A percentile compares a stretch with the other conserved stretches of the same genome.
These are phyloP conservation scores for Hyles lineata DNA, from an alignment of 2,888 invertebrate species.

Conservation along the genomic window DNA sequence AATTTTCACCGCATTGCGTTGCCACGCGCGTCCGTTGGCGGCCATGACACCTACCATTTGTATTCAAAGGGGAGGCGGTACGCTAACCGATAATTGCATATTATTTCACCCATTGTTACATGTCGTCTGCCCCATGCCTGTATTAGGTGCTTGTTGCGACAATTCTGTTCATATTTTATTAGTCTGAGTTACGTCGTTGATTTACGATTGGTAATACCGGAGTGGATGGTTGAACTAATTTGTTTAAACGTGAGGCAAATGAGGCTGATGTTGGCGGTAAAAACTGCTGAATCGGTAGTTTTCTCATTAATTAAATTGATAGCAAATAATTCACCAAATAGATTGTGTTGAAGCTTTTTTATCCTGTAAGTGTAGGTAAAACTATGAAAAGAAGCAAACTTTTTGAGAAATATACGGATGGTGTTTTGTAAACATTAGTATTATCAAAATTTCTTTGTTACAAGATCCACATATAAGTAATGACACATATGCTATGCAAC, in stretches of 20 bases:
- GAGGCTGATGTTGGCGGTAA: not conserved
- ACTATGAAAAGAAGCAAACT: no score
- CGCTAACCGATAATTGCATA: slow-evolving; percentile 57
- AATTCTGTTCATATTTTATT: slow-evolving; percentile 29
- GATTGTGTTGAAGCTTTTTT: no score
- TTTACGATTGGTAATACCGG: slow-evolving; percentile 4
- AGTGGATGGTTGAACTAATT: not conserved
- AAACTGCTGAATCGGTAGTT: no score
- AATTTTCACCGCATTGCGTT: slow-evolving; percentile 56
- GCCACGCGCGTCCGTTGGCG: slow-evolving; percentile 49
- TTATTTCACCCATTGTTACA: slow-evolving; percentile 52
- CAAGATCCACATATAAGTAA: no score
- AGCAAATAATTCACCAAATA: no score
- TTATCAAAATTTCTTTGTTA: no score
- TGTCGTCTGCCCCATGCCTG: slow-evolving; percentile 43
- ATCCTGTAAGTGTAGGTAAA: no score
- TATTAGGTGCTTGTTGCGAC: slow-evolving; percentile 41
- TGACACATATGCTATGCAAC: no score
- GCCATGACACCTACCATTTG: slow-evolving; percentile 63
- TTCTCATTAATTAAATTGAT: no score
- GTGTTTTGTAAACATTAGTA: no score
- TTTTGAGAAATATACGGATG: no score
- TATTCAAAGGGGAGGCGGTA: slow-evolving; percentile 51
- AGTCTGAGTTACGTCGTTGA: not conserved
- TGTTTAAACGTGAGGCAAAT: not conserved